phyloP scores from a whole-genome alignment of 2,797 vertebrate species.

The Atherinosoma microstoma region DNA sequence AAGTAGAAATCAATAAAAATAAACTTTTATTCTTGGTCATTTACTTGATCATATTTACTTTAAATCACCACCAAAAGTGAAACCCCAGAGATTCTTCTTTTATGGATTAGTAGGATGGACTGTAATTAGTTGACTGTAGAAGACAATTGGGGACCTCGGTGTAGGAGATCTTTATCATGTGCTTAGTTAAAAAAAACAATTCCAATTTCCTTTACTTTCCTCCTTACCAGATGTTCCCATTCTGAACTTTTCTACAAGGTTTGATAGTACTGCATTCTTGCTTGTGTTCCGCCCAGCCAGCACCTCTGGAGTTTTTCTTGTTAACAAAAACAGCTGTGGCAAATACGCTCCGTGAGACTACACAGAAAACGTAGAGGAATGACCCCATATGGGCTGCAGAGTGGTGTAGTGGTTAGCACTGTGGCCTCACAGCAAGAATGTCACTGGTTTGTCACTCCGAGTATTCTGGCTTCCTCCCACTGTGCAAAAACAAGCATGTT shows the following conservation, averaged over 20 bases:
- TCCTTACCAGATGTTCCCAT: conserved; percentile 92
- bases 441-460: no score
- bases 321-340: conserved; percentile 94
- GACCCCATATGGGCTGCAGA: no score
- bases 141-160: background rate
- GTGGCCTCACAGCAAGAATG: no score
- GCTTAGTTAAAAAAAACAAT: background rate
- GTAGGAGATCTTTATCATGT: background rate
- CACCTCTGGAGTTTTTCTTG: conserved; percentile 92
- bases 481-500: no score
- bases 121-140: background rate
- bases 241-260: conserved; percentile 86
- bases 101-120: background rate
- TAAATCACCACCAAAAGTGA: background rate
- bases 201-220: background rate
- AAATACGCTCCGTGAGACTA: conserved; percentile 88
- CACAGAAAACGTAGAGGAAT: no score
- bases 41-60: background rate
- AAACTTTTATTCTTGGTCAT: no score
- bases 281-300: conserved; percentile 94
- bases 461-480: no score
- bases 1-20: background rate
- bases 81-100: no score
- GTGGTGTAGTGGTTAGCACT: no score
- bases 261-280: conserved; percentile 91